Evolutionary conservation across 1,140 invertebrate genomes (phyloP).

Genomic region (Whitmania pigra): DNA sequence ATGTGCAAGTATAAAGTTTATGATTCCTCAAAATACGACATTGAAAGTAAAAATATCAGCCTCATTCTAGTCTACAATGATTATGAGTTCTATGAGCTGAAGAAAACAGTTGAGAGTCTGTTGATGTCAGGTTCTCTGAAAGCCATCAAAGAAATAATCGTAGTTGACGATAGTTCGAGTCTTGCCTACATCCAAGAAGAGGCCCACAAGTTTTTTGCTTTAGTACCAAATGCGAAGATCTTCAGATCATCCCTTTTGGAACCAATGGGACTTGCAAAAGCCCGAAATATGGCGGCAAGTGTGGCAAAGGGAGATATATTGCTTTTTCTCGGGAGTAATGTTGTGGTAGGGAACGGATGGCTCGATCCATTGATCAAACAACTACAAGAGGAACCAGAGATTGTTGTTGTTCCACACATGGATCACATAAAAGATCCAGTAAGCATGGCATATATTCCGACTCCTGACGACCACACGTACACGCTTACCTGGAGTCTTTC

Average conservation of each 20-base stretch:
- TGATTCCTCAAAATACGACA: background rate
- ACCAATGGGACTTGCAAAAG: background rate
- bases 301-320: conserved; percentile 14
- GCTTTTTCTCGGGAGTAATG: conserved; percentile 19
- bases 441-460: conserved; percentile 17
- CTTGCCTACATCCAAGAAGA: conserved; percentile 21
- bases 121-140: conserved; percentile 6
- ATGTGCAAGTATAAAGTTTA: background rate
- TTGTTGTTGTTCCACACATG: conserved; percentile 22
- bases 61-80: conserved; percentile 24
- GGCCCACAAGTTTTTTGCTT: conserved; percentile 4
- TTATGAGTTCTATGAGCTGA: conserved; percentile 24
- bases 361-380: conserved; percentile 20
- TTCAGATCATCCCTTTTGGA: background rate
- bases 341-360: conserved; percentile 16
- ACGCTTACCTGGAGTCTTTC: conserved; percentile 18
- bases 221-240: background rate
- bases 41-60: background rate
- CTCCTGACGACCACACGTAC: conserved; percentile 1
- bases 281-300: conserved; percentile 9
- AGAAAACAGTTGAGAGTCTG: conserved; percentile 22
- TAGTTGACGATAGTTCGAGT: conserved; percentile 23
- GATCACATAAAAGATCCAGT: conserved; percentile 23
- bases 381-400: conserved; percentile 4
- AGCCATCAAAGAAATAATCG: conserved; percentile 22